Evolutionary conservation across 2,888 invertebrate genomes (phyloP).

Genomic region (Chelonus formosanus): DNA sequence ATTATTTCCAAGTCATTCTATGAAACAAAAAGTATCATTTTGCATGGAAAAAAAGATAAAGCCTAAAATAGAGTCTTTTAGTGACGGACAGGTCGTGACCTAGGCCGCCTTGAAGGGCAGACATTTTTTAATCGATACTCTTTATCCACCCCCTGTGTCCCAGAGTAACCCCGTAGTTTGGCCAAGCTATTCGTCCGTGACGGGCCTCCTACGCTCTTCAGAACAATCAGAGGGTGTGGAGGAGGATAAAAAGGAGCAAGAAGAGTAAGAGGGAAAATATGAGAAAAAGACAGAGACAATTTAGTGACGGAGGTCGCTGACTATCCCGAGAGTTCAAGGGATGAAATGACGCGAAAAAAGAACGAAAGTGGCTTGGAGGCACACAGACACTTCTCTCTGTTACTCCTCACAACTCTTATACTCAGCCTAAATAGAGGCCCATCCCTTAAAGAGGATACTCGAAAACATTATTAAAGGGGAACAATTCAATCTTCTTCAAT

Average conservation of each 20-base stretch:
- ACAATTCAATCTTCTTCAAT: constrained; percentile 28
- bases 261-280: constrained; percentile 39
- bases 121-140: constrained; percentile 65
- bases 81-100: constrained; percentile 64
- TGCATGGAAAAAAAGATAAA: constrained; percentile 2
- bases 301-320: constrained; percentile 45
- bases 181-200: constrained; percentile 29
- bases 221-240: constrained; percentile 10
- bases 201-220: constrained; percentile 22
- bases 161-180: constrained; percentile 27
- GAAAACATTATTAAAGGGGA: constrained; percentile 65
- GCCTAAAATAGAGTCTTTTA: constrained; percentile 36
- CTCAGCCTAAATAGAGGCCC: constrained; percentile 62
- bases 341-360: constrained; percentile 42
- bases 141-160: constrained; percentile 45
- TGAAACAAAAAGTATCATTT: constrained; percentile 3
- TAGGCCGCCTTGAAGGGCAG: constrained; percentile 66
- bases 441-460: constrained; percentile 62
- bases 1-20: not conserved
- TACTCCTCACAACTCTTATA: constrained; percentile 32
- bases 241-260: constrained; percentile 29
- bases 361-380: constrained; percentile 18
- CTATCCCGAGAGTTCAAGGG: constrained; percentile 38
- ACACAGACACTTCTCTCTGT: constrained; percentile 15
- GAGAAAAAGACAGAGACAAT: constrained; percentile 24